phyloP scores from a whole-genome alignment of 2,113 vertebrate species.

The Lonchura striata region DNA sequence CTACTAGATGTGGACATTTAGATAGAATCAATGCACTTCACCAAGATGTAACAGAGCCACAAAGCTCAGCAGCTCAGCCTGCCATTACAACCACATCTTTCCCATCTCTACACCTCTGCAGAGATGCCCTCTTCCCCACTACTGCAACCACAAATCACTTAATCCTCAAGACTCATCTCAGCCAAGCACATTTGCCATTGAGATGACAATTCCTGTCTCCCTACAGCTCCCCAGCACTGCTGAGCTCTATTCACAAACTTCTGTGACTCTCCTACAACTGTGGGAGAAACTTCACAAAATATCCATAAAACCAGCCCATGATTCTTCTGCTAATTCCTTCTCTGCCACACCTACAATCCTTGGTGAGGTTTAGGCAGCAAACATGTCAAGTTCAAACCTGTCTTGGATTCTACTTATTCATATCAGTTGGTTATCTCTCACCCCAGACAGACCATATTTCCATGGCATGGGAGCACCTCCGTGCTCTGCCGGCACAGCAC shows the following conservation, averaged over 20 bases:
- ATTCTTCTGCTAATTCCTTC: background rate
- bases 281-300: background rate
- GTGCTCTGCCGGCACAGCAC: background rate
- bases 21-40: slow-evolving; percentile 20
- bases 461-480: accelerated
- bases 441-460: background rate
- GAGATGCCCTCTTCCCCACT: background rate
- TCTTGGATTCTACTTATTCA: background rate
- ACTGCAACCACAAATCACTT: background rate
- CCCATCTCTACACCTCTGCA: background rate
- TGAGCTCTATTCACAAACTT: background rate
- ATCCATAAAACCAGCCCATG: background rate
- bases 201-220: background rate
- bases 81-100: accelerated
- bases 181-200: accelerated
- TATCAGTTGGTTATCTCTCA: background rate
- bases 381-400: background rate
- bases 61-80: background rate
- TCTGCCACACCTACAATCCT: slow-evolving; percentile 12
- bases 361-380: background rate
- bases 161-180: background rate
- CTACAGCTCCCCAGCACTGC: background rate
- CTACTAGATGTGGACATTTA: background rate
- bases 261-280: background rate
- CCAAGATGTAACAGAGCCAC: background rate